Conservation (phyloP, 2,113 vertebrate genomes). For the Tiliqua scincoides region DNA sequence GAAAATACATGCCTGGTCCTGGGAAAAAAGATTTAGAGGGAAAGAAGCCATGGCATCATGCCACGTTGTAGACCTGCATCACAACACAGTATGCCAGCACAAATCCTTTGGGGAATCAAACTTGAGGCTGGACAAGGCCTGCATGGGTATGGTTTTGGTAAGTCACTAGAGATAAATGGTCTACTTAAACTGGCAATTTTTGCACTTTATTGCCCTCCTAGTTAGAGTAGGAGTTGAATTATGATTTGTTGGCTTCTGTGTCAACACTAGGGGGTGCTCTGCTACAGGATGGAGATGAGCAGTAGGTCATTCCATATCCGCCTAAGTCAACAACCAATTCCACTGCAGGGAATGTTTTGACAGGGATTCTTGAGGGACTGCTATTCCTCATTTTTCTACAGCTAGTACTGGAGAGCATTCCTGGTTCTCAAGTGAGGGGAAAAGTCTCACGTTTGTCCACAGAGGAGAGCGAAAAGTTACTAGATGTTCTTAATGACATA, state of each 20-base stretch:
- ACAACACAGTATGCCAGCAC: background rate
- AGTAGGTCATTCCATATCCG: too few species aligned
- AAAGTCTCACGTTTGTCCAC: background rate
- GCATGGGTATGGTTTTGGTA: background rate
- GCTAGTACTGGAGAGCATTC: background rate
- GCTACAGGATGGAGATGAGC: background rate
- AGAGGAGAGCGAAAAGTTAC: background rate
- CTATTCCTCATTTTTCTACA: background rate
- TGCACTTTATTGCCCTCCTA: background rate
- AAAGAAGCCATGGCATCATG: background rate
- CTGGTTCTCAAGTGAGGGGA: background rate
- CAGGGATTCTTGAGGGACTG: too few species aligned
- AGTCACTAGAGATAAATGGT: background rate
- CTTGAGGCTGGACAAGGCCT: background rate
- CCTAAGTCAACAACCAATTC: background rate
- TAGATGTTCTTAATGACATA: background rate
- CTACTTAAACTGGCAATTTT: background rate
- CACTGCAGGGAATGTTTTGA: background rate
- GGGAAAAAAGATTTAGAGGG: background rate
- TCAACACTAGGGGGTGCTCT: constrained; percentile 21
- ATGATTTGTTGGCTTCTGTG: background rate
- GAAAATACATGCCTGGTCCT: background rate
- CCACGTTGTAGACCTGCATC: background rate
- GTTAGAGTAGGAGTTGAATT: background rate
- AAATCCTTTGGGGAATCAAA: background rate